Percentiles rank a stretch among this genome's conserved stretches.
These are phyloP conservation scores for Brachylomia viminalis DNA, from an alignment of 2,888 invertebrate genomes.

Conservation along the genomic window DNA sequence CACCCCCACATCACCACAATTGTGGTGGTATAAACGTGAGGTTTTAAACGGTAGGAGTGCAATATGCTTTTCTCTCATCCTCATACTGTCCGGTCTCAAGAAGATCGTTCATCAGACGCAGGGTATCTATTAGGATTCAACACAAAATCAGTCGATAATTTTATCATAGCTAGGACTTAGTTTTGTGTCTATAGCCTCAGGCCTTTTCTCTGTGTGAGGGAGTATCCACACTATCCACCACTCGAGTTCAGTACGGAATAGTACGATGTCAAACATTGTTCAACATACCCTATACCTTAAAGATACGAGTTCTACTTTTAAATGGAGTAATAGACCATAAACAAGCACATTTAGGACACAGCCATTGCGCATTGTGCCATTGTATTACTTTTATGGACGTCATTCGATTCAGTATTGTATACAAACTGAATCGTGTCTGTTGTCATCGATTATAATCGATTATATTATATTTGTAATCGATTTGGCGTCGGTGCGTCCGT, in stretches of 20 bases:
- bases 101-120: background rate
- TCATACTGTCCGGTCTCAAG: background rate
- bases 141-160: background rate
- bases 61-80: background rate
- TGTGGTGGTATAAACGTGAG: background rate
- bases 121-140: background rate
- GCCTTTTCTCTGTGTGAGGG: no score
- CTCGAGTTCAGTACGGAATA: no score
- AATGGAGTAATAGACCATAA: conserved; percentile 45
- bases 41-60: background rate
- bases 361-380: conserved; percentile 64
- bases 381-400: conserved; percentile 62
- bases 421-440: conserved; percentile 33
- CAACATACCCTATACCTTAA: background rate
- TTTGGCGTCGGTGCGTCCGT: conserved; percentile 37
- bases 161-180: no score
- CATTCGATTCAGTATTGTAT: conserved; percentile 54
- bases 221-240: no score
- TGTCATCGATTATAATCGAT: conserved; percentile 46
- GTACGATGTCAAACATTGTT: background rate
- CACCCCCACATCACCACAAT: no score
- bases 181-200: no score
- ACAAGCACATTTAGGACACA: conserved; percentile 46
- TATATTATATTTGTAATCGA: conserved; percentile 52
- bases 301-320: conserved; percentile 9